Conservation (phyloP, 2,797 vertebrate genomes). For the Tokudaia muenninki region DNA sequence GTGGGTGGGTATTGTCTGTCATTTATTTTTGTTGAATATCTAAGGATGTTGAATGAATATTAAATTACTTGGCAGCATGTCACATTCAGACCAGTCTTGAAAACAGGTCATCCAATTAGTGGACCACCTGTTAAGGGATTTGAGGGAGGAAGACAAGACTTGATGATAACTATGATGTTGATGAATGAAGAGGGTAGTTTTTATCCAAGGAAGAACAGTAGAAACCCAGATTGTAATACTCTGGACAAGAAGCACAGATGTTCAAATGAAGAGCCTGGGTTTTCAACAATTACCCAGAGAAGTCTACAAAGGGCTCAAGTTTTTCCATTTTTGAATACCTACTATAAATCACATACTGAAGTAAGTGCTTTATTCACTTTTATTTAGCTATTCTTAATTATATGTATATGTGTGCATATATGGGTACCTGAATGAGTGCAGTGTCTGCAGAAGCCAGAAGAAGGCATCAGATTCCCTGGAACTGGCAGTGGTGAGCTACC, state of each 20-base stretch:
- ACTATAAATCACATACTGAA: background rate
- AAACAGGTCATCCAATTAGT: slow-evolving; percentile 52
- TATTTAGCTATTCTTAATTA: slow-evolving; percentile 22
- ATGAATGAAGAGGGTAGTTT: slow-evolving; percentile 16
- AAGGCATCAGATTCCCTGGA: background rate
- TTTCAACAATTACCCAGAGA: slow-evolving; percentile 40
- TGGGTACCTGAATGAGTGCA: background rate
- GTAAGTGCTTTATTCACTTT: slow-evolving; percentile 37
- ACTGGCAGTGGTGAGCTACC: background rate
- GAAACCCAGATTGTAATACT: slow-evolving; percentile 21
- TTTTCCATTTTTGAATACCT: slow-evolving; percentile 28
- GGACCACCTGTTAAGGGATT: background rate
- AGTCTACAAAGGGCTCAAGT: background rate
- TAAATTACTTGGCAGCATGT: slow-evolving; percentile 45
- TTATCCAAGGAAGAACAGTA: slow-evolving; percentile 57
- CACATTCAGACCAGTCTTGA: slow-evolving; percentile 51
- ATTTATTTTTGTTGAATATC: slow-evolving; percentile 60
- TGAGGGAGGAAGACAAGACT: slow-evolving; percentile 29
- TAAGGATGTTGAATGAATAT: slow-evolving; percentile 63
- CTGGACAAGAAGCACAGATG: slow-evolving; percentile 20
- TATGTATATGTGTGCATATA: background rate
- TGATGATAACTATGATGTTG: slow-evolving; percentile 8
- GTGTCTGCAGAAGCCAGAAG: background rate
- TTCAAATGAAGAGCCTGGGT: slow-evolving; percentile 6
- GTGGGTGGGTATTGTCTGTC: background rate